phyloP scores from a whole-genome alignment of 2,888 invertebrate genomes.

The Pegoplata infirma region DNA sequence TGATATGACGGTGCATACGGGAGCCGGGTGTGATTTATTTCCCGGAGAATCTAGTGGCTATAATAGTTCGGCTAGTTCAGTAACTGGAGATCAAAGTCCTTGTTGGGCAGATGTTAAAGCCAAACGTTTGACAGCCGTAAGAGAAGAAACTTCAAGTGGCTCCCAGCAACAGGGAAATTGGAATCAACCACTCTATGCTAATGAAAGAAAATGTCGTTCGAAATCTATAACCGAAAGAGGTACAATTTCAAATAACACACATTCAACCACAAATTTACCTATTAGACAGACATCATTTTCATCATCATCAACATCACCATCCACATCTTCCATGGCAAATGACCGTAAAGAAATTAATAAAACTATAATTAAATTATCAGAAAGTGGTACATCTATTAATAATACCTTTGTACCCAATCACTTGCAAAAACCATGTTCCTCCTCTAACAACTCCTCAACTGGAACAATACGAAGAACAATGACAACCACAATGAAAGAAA shows the following conservation, averaged over 20 bases:
- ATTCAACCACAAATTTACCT: conserved; percentile 33
- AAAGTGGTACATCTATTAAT: conserved; percentile 85
- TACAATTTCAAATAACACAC: conserved; percentile 39
- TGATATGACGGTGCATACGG: conserved; percentile 87
- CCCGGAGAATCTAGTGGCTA: conserved; percentile 91
- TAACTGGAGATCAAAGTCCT: conserved; percentile 86
- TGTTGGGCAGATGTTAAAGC: conserved; percentile 82
- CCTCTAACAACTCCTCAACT: conserved; percentile 52
- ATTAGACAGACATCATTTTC: conserved; percentile 31
- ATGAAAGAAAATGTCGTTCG: conserved; percentile 47
- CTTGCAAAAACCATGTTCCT: too few relatives aligned
- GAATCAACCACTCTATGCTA: conserved; percentile 52
- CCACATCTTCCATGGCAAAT: conserved; percentile 35
- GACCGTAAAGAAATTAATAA: conserved; percentile 79
- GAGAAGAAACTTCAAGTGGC: conserved; percentile 80
- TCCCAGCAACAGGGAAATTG: conserved; percentile 36
- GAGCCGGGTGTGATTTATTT: conserved; percentile 88
- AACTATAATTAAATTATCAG: conserved; percentile 86
- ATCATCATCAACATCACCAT: neutral
- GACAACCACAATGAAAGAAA: conserved; percentile 26
- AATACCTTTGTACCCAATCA: conserved; percentile 78
- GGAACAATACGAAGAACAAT: conserved; percentile 65
- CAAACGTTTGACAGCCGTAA: conserved; percentile 85
- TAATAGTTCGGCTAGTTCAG: conserved; percentile 90
- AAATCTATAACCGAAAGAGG: conserved; percentile 41